Base-by-base conservation (phyloP, 1,140 invertebrate genomes). In the Nephila pilipes region DNA sequence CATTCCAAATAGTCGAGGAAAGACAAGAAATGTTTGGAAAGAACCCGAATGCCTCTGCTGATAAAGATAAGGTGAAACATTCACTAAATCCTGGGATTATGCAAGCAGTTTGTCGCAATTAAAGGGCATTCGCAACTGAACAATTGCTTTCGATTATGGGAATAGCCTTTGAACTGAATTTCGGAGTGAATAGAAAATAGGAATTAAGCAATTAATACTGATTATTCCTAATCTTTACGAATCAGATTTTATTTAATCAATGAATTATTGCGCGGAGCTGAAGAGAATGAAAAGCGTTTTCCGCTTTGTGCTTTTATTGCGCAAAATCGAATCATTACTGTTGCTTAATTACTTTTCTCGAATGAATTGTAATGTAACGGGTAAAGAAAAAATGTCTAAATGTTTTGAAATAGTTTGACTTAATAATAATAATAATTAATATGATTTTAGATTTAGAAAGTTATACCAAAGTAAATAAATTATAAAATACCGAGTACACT, bases 11-110 rank as follows among this genome's bases (percentile, higher is more conserved):
- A 4, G 32, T 75, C 25, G 12, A 3, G 29, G 14, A 10, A 12
- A 75, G 16, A 5, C 16, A 32, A 32, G 65, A 29, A 75, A 36
- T 32, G 4, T 14, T 36, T 36, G 14, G 3, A 29, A 10, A 14
- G 16, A 12, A 36, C 2, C n/a, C 25, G 16, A 32, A 16, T n/a
- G 65, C 29, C 14, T 29, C 3, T 32, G 16, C 12, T 75, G 65
- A 32, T 75, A 75, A 75, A 32, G 65, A 75, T 75, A 75, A 75
- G 65, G 25, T 32, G 29, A 25, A 75, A 75, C 65, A 75, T 75
- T 36, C 65, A 18, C 65, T 36, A 75, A 75, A 32, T 32, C 32
- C 65, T 0, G 0, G 65, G 14, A 75, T 75, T 36, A 75, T 18
- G 16, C 65, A 32, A 1, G 1, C 25, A 75, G 32, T 75, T 16